These are phyloP conservation scores for Corapipo altera DNA, from an alignment of 2,113 vertebrate species.

Conservation along the genomic window DNA sequence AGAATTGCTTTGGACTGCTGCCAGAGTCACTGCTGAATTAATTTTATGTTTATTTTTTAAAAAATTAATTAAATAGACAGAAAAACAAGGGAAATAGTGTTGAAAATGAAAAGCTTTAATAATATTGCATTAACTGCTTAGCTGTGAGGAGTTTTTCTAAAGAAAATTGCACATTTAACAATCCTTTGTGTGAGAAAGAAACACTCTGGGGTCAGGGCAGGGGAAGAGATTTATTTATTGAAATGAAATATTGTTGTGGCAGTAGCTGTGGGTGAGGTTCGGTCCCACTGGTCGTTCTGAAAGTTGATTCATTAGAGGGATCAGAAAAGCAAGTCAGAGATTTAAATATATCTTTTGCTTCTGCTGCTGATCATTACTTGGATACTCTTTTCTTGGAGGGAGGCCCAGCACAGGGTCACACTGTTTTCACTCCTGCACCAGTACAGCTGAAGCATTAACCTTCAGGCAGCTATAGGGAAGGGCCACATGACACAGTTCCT, in stretches of 20 bases:
- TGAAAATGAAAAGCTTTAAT: background rate
- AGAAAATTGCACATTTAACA: background rate
- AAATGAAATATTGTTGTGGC: background rate
- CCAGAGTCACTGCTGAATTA: background rate
- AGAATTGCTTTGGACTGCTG: background rate
- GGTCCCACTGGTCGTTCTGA: background rate
- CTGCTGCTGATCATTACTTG: background rate
- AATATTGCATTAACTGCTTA: background rate
- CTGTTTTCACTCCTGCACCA: background rate
- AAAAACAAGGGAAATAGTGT: background rate
- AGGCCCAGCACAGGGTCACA: background rate
- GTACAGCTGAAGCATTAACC: background rate
- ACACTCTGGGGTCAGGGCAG: background rate
- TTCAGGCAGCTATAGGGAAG: background rate
- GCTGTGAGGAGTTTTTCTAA: background rate
- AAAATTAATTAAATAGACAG: background rate
- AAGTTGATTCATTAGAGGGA: background rate
- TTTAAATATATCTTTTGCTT: background rate
- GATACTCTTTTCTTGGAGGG: background rate
- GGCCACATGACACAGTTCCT: accelerated
- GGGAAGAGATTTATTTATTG: background rate
- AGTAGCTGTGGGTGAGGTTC: background rate
- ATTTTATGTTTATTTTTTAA: background rate
- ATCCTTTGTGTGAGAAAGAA: background rate
- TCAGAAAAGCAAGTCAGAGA: background rate